Percentiles rank a stretch among this genome's conserved stretches.
Conservation (phyloP, 2,113 vertebrate genomes). For the Callipepla squamata region DNA sequence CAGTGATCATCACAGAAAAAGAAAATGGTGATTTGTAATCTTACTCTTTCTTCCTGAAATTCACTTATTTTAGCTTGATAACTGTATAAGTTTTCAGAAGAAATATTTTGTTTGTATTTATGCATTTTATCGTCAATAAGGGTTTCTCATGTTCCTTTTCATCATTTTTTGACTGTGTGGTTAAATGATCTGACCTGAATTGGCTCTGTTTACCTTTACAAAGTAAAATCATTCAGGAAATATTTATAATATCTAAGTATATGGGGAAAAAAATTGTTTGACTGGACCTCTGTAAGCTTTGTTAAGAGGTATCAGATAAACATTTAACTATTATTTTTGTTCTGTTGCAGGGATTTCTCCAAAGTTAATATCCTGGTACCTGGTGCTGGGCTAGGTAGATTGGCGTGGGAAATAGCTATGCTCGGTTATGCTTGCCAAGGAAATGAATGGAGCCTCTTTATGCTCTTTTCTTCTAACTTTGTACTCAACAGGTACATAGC, state of each 20-base stretch:
- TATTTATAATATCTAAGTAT: not conserved
- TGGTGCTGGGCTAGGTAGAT: constrained; percentile 95
- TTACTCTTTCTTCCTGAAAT: not conserved
- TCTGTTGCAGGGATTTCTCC: constrained; percentile 91
- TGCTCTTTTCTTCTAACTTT: constrained; percentile 99
- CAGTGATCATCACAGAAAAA: not conserved
- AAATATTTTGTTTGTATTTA: not conserved
- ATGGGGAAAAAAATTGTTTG: not conserved
- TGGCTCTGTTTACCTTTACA: not conserved
- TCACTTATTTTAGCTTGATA: not conserved
- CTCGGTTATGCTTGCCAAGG: constrained; percentile 97
- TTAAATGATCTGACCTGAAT: not conserved
- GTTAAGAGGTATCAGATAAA: constrained; percentile 73
- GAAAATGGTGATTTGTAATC: not conserved
- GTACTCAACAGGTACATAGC: constrained; percentile 94
- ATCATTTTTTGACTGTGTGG: not conserved
- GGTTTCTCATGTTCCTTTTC: not conserved
- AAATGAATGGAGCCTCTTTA: constrained; percentile 99
- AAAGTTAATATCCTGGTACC: constrained; percentile 95
- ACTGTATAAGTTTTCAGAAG: not conserved
- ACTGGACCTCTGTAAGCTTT: constrained; percentile 23
- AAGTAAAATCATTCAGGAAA: not conserved
- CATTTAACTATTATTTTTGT: constrained; percentile 76
- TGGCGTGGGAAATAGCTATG: constrained; percentile 96
- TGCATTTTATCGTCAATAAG: not conserved